Percentiles rank a stretch among this genome's conserved stretches.
Evolutionary conservation across 2,797 vertebrate species (phyloP).

Genomic region (Zenarchopterus dispar): DNA sequence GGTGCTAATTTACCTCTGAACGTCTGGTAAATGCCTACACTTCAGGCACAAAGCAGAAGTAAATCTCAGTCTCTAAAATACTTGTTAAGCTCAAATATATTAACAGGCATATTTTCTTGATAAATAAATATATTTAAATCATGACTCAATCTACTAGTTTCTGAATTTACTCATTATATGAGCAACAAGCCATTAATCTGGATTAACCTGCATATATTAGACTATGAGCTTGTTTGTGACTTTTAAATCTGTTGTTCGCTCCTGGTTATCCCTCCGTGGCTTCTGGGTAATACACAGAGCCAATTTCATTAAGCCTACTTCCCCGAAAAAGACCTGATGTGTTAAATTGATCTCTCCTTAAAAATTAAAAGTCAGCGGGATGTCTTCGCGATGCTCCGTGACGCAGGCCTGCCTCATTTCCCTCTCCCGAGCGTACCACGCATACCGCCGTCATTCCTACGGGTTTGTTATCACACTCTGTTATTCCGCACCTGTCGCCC

Average conservation of each 20-base stretch:
- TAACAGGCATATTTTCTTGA: too few relatives aligned
- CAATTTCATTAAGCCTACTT: slow-evolving; percentile 36
- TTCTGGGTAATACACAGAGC: slow-evolving; percentile 3
- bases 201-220: not conserved
- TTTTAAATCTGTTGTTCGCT: slow-evolving; percentile 10
- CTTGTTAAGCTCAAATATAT: too few relatives aligned
- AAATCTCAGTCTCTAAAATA: too few relatives aligned
- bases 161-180: not conserved
- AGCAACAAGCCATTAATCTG: not conserved
- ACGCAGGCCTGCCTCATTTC: slow-evolving; percentile 21
- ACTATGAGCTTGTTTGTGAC: not conserved
- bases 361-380: slow-evolving; percentile 54
- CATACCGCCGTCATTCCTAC: slow-evolving; percentile 7
- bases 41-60: too few relatives aligned
- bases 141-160: too few relatives aligned
- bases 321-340: slow-evolving; percentile 32
- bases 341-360: slow-evolving; percentile 48
- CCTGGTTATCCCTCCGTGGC: not conserved
- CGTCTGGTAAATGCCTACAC: too few relatives aligned
- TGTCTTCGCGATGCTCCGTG: slow-evolving; percentile 20
- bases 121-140: too few relatives aligned
- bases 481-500: slow-evolving; percentile 45
- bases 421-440: not conserved
- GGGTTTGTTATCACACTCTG: slow-evolving; percentile 46
- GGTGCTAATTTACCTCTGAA: too few relatives aligned